Conservation (phyloP, 1,140 invertebrate genomes). For the Mizuhopecten yessoensis region DNA sequence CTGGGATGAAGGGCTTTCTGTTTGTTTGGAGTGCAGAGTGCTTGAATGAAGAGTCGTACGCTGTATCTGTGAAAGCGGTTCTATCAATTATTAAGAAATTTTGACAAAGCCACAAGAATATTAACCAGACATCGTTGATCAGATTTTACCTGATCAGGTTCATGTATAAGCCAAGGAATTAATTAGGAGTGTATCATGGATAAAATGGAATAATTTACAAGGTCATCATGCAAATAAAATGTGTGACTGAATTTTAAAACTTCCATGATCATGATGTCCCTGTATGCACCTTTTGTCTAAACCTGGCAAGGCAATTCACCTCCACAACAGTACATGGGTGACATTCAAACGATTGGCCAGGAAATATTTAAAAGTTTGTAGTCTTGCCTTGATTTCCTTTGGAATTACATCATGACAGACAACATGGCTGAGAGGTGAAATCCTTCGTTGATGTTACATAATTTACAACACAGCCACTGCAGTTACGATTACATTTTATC, state of each 20-base stretch:
- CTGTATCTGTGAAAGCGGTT: background rate
- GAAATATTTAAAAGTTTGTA: constrained; percentile 33
- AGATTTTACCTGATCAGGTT: constrained; percentile 9
- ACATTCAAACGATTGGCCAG: background rate
- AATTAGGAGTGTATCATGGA: background rate
- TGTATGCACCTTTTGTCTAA: background rate
- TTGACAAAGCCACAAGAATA: background rate
- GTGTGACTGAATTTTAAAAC: constrained; percentile 32
- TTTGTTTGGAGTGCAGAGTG: background rate
- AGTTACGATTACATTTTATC: no score
- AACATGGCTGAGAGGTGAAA: background rate
- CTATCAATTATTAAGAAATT: background rate
- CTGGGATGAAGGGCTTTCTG: background rate
- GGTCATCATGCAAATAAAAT: constrained; percentile 24
- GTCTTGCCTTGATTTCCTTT: background rate
- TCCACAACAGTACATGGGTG: no score
- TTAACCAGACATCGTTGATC: background rate
- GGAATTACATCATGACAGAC: background rate
- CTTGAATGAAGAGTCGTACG: background rate
- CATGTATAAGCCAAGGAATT: background rate
- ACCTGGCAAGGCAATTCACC: background rate
- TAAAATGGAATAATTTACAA: background rate
- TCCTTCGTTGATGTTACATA: no score
- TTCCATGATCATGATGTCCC: background rate
- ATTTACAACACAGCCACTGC: background rate